Conservation (phyloP, 2,113 vertebrate species). For the Dipodomys ordii region DNA sequence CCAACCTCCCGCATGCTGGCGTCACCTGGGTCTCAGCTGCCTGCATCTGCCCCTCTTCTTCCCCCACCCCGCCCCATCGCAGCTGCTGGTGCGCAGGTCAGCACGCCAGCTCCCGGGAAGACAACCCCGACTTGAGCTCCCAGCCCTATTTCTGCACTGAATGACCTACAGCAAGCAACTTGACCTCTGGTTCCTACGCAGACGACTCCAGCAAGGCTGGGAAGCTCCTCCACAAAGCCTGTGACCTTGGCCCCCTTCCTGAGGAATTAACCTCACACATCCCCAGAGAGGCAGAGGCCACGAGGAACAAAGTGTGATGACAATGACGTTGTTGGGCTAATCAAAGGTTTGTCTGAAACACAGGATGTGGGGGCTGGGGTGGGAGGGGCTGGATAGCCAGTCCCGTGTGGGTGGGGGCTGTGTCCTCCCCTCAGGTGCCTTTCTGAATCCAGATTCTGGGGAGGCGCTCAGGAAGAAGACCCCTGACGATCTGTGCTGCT, state of each 20-base stretch:
- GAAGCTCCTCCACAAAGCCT: not conserved
- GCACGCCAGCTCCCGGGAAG: not conserved
- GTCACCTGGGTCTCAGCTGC: accelerated
- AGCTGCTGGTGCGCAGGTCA: not conserved
- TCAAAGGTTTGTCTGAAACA: not conserved
- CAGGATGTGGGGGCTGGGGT: too few species aligned
- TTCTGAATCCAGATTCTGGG: not conserved
- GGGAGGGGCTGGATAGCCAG: too few species aligned
- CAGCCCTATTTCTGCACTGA: not conserved
- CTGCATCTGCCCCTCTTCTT: too few species aligned
- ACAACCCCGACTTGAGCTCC: not conserved
- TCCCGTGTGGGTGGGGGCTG: too few species aligned
- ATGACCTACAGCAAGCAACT: not conserved
- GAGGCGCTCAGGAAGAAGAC: not conserved
- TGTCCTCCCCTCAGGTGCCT: too few species aligned
- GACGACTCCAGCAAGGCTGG: not conserved
- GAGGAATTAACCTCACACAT: not conserved
- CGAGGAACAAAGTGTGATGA: not conserved
- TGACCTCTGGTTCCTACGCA: not conserved
- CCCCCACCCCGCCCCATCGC: accelerated
- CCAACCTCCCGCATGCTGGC: too few species aligned
- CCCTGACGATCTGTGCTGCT: too few species aligned
- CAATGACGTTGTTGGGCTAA: not conserved
- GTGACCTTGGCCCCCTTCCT: too few species aligned
- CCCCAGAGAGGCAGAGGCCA: not conserved